These are phyloP conservation scores for Drosophila setosimentum DNA, from an alignment of 2,888 invertebrate genomes.

Conservation along the genomic window DNA sequence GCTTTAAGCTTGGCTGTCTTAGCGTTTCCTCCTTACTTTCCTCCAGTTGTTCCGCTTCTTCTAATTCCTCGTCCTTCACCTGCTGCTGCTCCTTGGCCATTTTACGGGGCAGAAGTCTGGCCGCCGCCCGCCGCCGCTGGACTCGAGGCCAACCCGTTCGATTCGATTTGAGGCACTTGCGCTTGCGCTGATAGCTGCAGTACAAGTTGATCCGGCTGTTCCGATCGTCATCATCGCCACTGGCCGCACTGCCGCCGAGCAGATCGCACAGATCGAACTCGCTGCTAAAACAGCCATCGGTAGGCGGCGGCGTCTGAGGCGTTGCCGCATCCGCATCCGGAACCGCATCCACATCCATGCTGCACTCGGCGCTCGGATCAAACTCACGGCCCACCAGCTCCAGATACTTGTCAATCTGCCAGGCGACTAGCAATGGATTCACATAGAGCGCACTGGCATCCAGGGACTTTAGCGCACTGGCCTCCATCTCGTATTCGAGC, in stretches of 20 bases:
- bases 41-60: slow-evolving; percentile 7
- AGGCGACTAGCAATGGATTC: slow-evolving; percentile 75
- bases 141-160: slow-evolving; percentile 93
- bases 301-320: slow-evolving; percentile 75
- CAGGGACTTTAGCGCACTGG: slow-evolving; percentile 70
- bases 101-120: slow-evolving; percentile 62
- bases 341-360: slow-evolving; percentile 8
- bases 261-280: slow-evolving; percentile 83
- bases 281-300: slow-evolving; percentile 82
- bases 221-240: slow-evolving; percentile 63
- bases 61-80: not conserved
- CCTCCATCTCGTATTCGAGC: slow-evolving; percentile 82
- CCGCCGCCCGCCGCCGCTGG: slow-evolving; percentile 60
- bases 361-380: slow-evolving; percentile 55
- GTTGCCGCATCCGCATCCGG: not conserved
- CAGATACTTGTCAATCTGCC: slow-evolving; percentile 84
- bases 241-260: slow-evolving; percentile 61
- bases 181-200: slow-evolving; percentile 79
- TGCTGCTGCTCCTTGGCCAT: slow-evolving; percentile 24
- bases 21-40: not conserved
- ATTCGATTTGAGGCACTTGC: slow-evolving; percentile 88
- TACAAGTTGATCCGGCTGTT: slow-evolving; percentile 66
- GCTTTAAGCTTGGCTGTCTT: slow-evolving; percentile 32
- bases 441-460: slow-evolving; percentile 68
- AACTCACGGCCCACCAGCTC: slow-evolving; percentile 63